phyloP scores from a whole-genome alignment of 2,797 vertebrate genomes.

The Netta rufina region DNA sequence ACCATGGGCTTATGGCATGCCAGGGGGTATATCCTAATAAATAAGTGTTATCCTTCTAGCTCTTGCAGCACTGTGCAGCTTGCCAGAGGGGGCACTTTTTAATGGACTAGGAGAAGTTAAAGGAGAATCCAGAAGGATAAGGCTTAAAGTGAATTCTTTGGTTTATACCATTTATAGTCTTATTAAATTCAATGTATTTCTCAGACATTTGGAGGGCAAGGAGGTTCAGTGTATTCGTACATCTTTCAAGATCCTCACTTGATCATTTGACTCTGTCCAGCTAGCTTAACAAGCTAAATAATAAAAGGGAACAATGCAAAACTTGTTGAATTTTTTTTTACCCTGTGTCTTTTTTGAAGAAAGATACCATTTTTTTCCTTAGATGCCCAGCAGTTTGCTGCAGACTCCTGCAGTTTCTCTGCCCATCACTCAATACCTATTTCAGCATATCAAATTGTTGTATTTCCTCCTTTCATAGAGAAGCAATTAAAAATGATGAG shows the following conservation, averaged over 20 bases:
- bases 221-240: slow-evolving; percentile 44
- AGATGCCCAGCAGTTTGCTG: slow-evolving; percentile 43
- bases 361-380: neutral
- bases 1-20: neutral
- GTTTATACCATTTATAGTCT: slow-evolving; percentile 65
- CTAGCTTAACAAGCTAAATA: slow-evolving; percentile 66
- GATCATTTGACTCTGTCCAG: slow-evolving; percentile 53
- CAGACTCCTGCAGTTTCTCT: slow-evolving; percentile 26
- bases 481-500: slow-evolving; percentile 78
- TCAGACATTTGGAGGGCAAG: slow-evolving; percentile 46
- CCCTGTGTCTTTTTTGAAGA: slow-evolving; percentile 1
- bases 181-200: slow-evolving; percentile 61
- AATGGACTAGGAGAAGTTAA: slow-evolving; percentile 57
- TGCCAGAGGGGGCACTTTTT: slow-evolving; percentile 65
- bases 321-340: slow-evolving; percentile 16
- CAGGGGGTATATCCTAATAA: slow-evolving; percentile 15
- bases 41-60: slow-evolving; percentile 33
- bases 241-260: slow-evolving; percentile 54
- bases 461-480: slow-evolving; percentile 23
- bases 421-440: slow-evolving; percentile 15
- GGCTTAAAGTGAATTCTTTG: slow-evolving; percentile 45
- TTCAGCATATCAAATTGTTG: neutral
- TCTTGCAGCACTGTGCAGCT: neutral
- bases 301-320: slow-evolving; percentile 38
- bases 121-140: slow-evolving; percentile 54